A percentile compares a stretch with the other conserved stretches of the same genome.
Evolutionary conservation across 2,113 vertebrate species (phyloP).

Genomic region (Oreocharis arfaki): DNA sequence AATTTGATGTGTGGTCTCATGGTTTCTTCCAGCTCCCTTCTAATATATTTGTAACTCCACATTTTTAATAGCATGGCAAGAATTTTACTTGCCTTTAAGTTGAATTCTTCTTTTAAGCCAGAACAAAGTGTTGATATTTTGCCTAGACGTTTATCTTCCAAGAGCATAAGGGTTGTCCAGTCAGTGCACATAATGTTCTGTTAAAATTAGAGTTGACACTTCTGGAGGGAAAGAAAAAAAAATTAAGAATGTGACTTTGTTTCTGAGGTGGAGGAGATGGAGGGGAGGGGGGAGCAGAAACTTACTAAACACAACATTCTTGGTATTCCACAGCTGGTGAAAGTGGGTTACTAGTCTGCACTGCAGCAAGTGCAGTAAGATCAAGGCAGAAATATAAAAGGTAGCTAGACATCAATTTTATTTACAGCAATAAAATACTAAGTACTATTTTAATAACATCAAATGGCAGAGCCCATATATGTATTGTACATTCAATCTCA

Average conservation of each 20-base stretch:
- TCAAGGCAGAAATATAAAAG: not conserved
- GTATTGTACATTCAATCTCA: constrained; percentile 34
- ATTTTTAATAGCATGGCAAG: not conserved
- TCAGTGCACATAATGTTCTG: not conserved
- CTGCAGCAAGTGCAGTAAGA: constrained; percentile 15
- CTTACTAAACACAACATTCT: not conserved
- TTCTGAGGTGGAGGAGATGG: not conserved
- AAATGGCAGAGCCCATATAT: not conserved
- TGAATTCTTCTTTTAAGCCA: not conserved
- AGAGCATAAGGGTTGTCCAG: not conserved
- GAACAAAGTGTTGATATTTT: not conserved
- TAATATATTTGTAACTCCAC: not conserved
- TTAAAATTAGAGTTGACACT: not conserved
- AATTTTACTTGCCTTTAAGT: not conserved
- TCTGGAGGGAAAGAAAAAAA: not conserved
- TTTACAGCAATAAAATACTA: constrained; percentile 46
- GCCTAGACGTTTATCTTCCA: not conserved
- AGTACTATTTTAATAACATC: constrained; percentile 39
- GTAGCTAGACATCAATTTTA: constrained; percentile 10
- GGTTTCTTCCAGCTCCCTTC: not conserved
- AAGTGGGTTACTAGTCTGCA: not conserved
- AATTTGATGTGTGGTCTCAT: not conserved
- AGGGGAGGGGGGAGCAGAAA: not conserved
- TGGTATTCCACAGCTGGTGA: constrained; percentile 10
- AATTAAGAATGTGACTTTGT: not conserved